Evolutionary conservation across 2,797 vertebrate genomes (phyloP).

Genomic region (Sparus aurata): DNA sequence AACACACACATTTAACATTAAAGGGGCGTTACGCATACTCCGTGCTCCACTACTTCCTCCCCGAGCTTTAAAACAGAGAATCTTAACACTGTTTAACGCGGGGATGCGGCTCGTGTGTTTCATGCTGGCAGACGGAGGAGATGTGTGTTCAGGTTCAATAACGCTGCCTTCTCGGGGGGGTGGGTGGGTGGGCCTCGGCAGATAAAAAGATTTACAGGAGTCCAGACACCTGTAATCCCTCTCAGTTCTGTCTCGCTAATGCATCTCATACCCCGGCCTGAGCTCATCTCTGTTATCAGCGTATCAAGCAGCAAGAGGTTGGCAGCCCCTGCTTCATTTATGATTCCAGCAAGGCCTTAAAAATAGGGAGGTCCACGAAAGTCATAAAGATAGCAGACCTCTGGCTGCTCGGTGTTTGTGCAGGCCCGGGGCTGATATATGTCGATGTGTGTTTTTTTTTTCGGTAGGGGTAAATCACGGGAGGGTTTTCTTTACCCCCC

Average conservation of each 20-base stretch:
- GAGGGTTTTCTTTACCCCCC: conserved; percentile 44
- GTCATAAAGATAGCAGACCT: conserved; percentile 56
- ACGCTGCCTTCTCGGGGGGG: conserved; percentile 36
- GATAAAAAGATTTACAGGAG: conserved; percentile 70
- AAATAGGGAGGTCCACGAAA: conserved; percentile 49
- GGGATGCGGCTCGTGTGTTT: conserved; percentile 19
- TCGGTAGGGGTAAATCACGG: conserved; percentile 27
- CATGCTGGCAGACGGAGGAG: conserved; percentile 37
- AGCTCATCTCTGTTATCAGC: conserved; percentile 64
- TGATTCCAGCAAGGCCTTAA: conserved; percentile 31
- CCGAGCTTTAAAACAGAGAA: not conserved
- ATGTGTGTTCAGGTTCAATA: conserved; percentile 48
- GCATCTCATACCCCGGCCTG: conserved; percentile 29
- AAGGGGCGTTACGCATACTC: not conserved
- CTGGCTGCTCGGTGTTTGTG: conserved; percentile 46
- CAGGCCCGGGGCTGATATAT: conserved; percentile 41
- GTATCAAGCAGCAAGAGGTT: conserved; percentile 58
- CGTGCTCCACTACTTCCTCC: no score
- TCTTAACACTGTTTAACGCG: conserved; percentile 21
- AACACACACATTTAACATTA: not conserved
- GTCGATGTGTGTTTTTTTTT: conserved; percentile 34
- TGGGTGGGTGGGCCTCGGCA: conserved; percentile 8
- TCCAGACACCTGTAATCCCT: conserved; percentile 69
- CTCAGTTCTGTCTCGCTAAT: conserved; percentile 44
- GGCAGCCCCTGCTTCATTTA: conserved; percentile 41